Evolutionary conservation across 2,888 invertebrate genomes (phyloP).

Genomic region (Drosophila pullipes): DNA sequence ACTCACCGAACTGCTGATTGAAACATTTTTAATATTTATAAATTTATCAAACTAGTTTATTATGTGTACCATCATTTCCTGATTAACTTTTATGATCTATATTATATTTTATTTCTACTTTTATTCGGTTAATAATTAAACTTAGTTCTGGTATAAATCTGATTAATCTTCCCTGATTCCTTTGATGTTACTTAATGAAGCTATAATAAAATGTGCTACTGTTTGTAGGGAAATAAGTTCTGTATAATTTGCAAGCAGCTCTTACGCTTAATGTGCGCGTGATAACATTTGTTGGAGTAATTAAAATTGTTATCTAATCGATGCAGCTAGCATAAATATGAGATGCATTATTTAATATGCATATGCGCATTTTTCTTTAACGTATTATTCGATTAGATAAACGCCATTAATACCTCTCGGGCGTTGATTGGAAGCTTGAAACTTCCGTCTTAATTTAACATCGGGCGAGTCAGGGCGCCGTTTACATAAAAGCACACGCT

Average conservation of each 20-base stretch:
- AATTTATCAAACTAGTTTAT: constrained; percentile 3
- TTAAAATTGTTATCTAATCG: constrained; percentile 32
- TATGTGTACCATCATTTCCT: constrained; percentile 1
- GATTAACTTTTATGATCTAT: not conserved
- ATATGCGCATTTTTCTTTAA: constrained; percentile 43
- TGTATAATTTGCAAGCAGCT: not conserved
- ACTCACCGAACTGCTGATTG: constrained; percentile 18
- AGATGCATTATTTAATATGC: constrained; percentile 20
- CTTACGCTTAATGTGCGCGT: constrained; percentile 3
- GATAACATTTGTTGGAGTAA: constrained; percentile 6
- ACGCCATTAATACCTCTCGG: constrained; percentile 46
- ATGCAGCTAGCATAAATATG: constrained; percentile 15
- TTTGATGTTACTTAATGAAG: not conserved
- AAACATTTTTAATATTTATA: not conserved
- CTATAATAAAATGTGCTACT: not conserved
- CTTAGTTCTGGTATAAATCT: not conserved
- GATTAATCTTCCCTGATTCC: not conserved
- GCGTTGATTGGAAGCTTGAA: constrained; percentile 56
- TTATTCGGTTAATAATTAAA: not conserved
- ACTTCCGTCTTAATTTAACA: constrained; percentile 72
- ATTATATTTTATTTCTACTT: not conserved
- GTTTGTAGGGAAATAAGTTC: not conserved
- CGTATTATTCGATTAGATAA: constrained; percentile 65
- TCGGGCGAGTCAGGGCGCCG: constrained; percentile 17
- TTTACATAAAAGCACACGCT: constrained; percentile 18